These are phyloP conservation scores for Propithecus deckenii DNA, from an alignment of 2,797 vertebrate species.

Conservation along the genomic window DNA sequence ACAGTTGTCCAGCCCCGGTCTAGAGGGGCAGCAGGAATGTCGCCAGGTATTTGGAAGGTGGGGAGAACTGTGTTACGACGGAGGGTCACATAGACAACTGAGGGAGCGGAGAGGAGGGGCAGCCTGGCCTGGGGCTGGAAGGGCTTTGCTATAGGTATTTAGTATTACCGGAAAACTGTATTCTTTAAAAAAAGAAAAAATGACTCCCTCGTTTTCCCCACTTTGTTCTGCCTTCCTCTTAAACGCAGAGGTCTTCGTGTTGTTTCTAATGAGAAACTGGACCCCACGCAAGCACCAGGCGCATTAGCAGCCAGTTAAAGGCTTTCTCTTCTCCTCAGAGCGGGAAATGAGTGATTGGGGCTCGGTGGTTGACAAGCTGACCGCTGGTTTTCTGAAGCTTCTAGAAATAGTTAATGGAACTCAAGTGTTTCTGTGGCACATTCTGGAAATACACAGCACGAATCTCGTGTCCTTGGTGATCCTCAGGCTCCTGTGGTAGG, in stretches of 20 bases:
- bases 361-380: constrained; percentile 83
- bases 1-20: too few species aligned
- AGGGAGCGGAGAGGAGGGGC: background rate
- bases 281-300: accelerated
- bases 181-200: background rate
- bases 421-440: constrained; percentile 85
- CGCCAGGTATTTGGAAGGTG: accelerated
- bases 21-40: accelerated
- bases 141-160: background rate
- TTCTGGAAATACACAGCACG: constrained; percentile 88
- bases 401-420: constrained; percentile 77
- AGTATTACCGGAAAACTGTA: background rate
- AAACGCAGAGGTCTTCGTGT: background rate
- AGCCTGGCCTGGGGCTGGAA: accelerated
- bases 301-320: background rate
- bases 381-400: constrained; percentile 82
- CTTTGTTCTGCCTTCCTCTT: background rate
- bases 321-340: background rate
- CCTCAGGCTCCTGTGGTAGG: constrained; percentile 88
- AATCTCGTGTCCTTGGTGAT: constrained; percentile 86
- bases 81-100: background rate
- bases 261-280: background rate
- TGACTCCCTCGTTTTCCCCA: background rate
- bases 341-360: constrained; percentile 80
- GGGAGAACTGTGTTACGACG: background rate